Conservation (phyloP, 2,888 invertebrate genomes). For the Limnephilus lunatus region DNA sequence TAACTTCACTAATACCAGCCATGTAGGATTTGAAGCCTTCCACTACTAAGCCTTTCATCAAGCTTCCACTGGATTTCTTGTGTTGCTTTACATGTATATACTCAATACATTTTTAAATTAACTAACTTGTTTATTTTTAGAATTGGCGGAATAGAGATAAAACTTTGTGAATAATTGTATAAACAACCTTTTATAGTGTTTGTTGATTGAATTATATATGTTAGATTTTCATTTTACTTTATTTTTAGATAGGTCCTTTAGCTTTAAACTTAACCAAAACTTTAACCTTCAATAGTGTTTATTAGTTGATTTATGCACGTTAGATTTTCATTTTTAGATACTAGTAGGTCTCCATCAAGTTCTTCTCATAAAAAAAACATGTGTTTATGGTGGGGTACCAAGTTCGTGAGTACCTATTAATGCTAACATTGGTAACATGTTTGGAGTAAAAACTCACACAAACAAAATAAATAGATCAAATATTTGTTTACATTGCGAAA, state of each 20-base stretch:
- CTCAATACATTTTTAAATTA: not conserved
- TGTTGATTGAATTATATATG: no score
- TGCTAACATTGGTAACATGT: not conserved
- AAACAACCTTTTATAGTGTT: no score
- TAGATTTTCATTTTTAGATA: not conserved
- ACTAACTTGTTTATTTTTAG: not conserved
- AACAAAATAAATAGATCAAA: not conserved
- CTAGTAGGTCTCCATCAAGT: not conserved
- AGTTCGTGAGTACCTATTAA: not conserved
- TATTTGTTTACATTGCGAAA: slow-evolving; percentile 56
- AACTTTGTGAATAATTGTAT: no score
- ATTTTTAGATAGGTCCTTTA: no score
- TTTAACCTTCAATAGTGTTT: no score
- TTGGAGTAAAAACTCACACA: not conserved
- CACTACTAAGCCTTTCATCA: not conserved
- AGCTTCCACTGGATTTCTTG: not conserved
- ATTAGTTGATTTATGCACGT: no score
- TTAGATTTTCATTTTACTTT: not conserved
- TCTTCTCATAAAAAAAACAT: not conserved
- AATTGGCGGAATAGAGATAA: not conserved
- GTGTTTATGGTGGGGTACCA: not conserved
- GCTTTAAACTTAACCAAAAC: no score
- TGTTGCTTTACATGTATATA: not conserved
- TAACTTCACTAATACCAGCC: not conserved
- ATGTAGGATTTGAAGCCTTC: not conserved